Evolutionary conservation across 2,113 vertebrate genomes (phyloP).

Genomic region (Lamprotornis superbus): DNA sequence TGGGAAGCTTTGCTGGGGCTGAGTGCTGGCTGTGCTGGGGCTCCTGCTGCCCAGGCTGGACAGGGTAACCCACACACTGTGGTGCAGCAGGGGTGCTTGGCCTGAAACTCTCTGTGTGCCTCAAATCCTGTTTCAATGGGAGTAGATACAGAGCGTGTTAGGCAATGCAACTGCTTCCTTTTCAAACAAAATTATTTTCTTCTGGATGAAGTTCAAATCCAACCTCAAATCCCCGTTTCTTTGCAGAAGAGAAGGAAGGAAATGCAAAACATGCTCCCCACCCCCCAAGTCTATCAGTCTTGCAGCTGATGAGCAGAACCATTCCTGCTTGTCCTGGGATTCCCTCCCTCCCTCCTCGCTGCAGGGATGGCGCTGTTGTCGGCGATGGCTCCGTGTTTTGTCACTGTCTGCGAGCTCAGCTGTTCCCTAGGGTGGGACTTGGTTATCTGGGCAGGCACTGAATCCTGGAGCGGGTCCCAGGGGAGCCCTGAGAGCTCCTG

Average conservation of each 20-base stretch:
- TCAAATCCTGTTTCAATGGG: not conserved
- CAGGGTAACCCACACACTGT: fast-evolving
- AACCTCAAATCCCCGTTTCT: not conserved
- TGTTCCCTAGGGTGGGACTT: fast-evolving
- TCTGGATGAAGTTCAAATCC: slow-evolving; percentile 39
- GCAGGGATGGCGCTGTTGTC: fast-evolving
- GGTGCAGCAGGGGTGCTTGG: not conserved
- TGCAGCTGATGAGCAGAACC: slow-evolving; percentile 11
- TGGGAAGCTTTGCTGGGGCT: not conserved
- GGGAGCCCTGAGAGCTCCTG: not conserved
- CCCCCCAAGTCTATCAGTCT: slow-evolving; percentile 2
- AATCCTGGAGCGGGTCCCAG: not conserved
- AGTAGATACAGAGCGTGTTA: not conserved
- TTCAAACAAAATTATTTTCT: not conserved
- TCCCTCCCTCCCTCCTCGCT: not conserved
- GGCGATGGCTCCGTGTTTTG: fast-evolving
- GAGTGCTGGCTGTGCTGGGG: not conserved
- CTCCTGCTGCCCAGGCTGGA: not conserved
- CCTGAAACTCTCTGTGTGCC: too few relatives aligned
- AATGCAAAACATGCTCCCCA: not conserved
- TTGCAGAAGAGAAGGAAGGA: not conserved
- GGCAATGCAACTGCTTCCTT: not conserved
- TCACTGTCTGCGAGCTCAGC: fast-evolving
- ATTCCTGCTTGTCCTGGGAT: not conserved
- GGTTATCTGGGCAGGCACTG: not conserved